Percentiles rank a stretch among this genome's conserved stretches.
Evolutionary conservation across 1,140 invertebrate genomes (phyloP).

Genomic region (Littorina saxatilis): DNA sequence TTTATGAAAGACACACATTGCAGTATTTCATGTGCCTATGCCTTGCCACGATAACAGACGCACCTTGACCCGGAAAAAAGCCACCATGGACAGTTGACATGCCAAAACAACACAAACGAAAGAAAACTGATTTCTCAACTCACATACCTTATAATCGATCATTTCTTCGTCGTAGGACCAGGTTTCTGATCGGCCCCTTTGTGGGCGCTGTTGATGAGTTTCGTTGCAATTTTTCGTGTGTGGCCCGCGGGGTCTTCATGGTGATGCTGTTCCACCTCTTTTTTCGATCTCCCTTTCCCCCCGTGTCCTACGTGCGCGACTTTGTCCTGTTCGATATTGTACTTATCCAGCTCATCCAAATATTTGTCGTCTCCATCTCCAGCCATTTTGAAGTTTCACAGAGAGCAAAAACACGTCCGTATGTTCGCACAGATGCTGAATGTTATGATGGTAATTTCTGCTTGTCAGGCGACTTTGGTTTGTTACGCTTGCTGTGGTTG

Average conservation of each 20-base stretch:
- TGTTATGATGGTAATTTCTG: too few relatives aligned
- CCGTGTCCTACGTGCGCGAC: conserved; percentile 68
- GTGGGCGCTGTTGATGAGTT: conserved; percentile 69
- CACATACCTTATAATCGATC: neutral
- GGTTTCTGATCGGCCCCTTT: conserved; percentile 40
- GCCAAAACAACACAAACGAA: too few relatives aligned
- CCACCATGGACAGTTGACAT: too few relatives aligned
- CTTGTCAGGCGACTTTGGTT: neutral
- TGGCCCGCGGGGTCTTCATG: conserved; percentile 67
- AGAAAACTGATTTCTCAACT: too few relatives aligned
- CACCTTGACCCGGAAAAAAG: too few relatives aligned
- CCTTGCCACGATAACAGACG: too few relatives aligned
- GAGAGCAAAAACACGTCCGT: too few relatives aligned
- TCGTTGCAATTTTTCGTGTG: conserved; percentile 66
- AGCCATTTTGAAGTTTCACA: conserved; percentile 37
- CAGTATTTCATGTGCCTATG: too few relatives aligned
- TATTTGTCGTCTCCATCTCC: conserved; percentile 56
- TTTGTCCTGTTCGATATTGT: conserved; percentile 69
- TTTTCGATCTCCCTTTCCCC: conserved; percentile 69
- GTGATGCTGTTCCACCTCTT: conserved; percentile 67
- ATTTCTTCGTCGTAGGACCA: conserved; percentile 28
- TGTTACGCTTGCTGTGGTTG: neutral
- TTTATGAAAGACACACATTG: too few relatives aligned
- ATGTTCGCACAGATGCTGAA: too few relatives aligned
- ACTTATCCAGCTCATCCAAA: conserved; percentile 65